These are phyloP conservation scores for Ameiurus melas DNA, from an alignment of 2,113 vertebrate genomes.

Conservation along the genomic window DNA sequence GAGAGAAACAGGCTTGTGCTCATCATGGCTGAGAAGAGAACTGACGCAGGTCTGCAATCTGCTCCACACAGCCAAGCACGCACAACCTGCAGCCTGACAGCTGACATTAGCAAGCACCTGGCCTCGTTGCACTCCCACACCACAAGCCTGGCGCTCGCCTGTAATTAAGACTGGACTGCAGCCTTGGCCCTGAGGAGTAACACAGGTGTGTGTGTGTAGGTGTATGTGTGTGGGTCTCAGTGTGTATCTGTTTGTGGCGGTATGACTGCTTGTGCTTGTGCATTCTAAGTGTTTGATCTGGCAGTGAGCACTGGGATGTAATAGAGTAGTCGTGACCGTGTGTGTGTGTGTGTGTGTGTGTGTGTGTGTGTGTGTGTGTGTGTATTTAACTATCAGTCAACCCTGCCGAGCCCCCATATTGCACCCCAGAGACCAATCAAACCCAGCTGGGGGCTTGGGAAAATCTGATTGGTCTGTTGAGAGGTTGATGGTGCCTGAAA, in stretches of 20 bases:
- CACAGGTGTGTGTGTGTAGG: slow-evolving; percentile 24
- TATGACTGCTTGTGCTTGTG: slow-evolving; percentile 35
- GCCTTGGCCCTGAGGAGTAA: slow-evolving; percentile 32
- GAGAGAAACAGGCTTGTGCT: slow-evolving; percentile 26
- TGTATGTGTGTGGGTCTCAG: slow-evolving; percentile 11
- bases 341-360: slow-evolving; percentile 42
- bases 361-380: slow-evolving; percentile 39
- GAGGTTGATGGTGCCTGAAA: slow-evolving; percentile 58
- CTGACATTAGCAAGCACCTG: slow-evolving; percentile 48
- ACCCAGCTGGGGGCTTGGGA: slow-evolving; percentile 55
- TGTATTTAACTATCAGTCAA: slow-evolving; percentile 57
- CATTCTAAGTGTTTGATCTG: slow-evolving; percentile 44
- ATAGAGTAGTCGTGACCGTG: slow-evolving; percentile 20
- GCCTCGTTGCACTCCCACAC: slow-evolving; percentile 28
- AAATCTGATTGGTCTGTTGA: slow-evolving; percentile 59
- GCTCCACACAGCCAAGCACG: slow-evolving; percentile 4
- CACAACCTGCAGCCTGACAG: slow-evolving; percentile 36
- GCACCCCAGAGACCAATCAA: slow-evolving; percentile 57
- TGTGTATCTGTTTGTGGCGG: slow-evolving; percentile 34
- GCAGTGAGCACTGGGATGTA: slow-evolving; percentile 28
- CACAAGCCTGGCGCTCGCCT: slow-evolving; percentile 27
- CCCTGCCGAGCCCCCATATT: slow-evolving; percentile 50
- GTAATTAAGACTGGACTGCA: slow-evolving; percentile 51
- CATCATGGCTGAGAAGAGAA: slow-evolving; percentile 39
- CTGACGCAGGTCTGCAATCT: slow-evolving; percentile 36